phyloP scores from a whole-genome alignment of 2,888 invertebrate species.

The Xestia ashworthii region DNA sequence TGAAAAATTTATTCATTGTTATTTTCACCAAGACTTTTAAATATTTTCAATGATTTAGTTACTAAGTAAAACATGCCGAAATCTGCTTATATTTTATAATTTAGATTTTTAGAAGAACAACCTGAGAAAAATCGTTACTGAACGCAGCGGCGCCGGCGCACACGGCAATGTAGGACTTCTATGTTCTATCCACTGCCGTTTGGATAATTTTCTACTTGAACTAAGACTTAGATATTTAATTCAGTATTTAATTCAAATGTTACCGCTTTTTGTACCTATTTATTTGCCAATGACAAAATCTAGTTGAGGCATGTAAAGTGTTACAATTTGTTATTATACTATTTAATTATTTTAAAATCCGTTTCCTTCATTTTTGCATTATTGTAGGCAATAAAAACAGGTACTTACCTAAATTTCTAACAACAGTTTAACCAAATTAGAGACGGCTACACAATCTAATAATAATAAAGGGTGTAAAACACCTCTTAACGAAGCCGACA shows the following conservation, averaged over 20 bases:
- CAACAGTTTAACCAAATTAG: not conserved
- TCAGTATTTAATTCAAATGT: not conserved
- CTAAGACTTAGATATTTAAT: not conserved
- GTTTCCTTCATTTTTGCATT: not conserved
- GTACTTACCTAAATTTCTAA: not conserved
- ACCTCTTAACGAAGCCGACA: no score
- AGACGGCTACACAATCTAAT: not conserved
- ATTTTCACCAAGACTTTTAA: not conserved
- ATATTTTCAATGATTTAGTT: not conserved
- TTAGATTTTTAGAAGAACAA: not conserved
- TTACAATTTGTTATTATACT: not conserved
- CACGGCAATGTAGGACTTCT: not conserved
- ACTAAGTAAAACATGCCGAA: not conserved
- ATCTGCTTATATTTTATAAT: not conserved
- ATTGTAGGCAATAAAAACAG: not conserved
- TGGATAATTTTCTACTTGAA: not conserved
- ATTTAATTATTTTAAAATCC: not conserved
- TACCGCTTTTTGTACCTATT: not conserved
- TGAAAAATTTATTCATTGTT: no score
- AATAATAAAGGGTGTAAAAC: no score
- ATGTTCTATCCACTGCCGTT: not conserved
- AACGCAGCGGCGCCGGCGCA: not conserved
- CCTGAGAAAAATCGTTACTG: not conserved
- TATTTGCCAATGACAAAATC: slow-evolving; percentile 1
- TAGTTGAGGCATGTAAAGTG: not conserved